Base-by-base conservation (phyloP, 2,113 vertebrate genomes). In the Peromyscus leucopus region DNA sequence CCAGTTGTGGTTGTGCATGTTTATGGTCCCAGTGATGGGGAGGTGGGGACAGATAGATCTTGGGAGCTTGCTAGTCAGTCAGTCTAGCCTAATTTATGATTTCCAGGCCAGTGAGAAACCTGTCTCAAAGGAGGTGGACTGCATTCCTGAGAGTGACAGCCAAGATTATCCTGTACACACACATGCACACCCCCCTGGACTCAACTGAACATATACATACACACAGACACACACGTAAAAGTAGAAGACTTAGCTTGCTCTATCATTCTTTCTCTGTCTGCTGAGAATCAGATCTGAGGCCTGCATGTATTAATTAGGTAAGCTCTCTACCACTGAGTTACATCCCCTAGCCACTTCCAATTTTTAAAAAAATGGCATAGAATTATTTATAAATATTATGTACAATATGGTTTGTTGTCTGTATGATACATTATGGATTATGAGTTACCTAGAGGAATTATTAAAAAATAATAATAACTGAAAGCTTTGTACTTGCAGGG, bases 401-500 rank as follows among this genome's bases (percentile, higher is more conserved):
- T 80, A 65, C 36, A 84, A 39, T 6, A 48, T 83, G 36, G 28
- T 57, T 76, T 83, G 22, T 75, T 33, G 28, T 85, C 59, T 39
- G 31, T 16, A 17, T 85, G 36, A 65, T 39, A 26, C 22, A 42
- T 31, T 57, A 19, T 90, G 36, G 42, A 63, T 31, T 51, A 46
- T 74, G 21, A 55, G 5, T 69, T 93, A 39, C 63, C 96, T 83
- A 61, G 28, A 6, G 28, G 80, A 94, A 82, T 90, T 87, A 76
- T 89, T 89, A 89, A 65, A 87, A 76, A 61, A 72, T 33, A 69
- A 36, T 33, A 55, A 0, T 97, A 76, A 97, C 85, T 69, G 24
- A 88, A 75, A 63, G 65, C 24, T 96, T 97, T 86, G 0, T 89
- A 4, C 96, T 96, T 91, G 42, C 93, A 99, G 99, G 99, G 99